These are phyloP conservation scores for Drosophila prostipennis DNA, from an alignment of 2,888 invertebrate species.

Conservation along the genomic window DNA sequence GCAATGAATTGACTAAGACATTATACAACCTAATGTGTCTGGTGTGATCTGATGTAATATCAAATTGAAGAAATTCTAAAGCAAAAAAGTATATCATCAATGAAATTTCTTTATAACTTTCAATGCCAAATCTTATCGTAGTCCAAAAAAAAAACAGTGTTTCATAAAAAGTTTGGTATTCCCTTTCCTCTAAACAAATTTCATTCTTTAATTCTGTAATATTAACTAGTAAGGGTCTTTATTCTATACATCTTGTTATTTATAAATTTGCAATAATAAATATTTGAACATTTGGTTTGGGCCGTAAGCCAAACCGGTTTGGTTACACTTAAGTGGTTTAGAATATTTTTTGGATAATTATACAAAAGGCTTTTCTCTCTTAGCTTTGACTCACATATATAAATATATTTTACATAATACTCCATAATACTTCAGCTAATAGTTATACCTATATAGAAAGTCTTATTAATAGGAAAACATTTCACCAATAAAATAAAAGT, in stretches of 20 bases:
- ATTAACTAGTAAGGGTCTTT: too few species aligned
- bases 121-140: background rate
- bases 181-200: too few species aligned
- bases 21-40: background rate
- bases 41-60: too few species aligned
- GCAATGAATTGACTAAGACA: background rate
- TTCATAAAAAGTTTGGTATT: too few species aligned
- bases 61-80: background rate
- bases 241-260: background rate
- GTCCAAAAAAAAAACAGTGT: background rate
- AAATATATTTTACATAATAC: too few species aligned
- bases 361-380: background rate
- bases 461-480: too few species aligned
- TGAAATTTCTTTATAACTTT: background rate
- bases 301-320: background rate
- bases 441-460: too few species aligned
- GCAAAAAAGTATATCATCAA: background rate
- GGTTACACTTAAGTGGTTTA: background rate
- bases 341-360: background rate
- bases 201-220: background rate
- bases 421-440: background rate
- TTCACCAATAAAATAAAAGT: background rate
- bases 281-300: too few species aligned
- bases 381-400: background rate
- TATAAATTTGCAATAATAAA: too few species aligned